These are phyloP conservation scores for Yponomeuta plumbellus DNA, from an alignment of 2,888 invertebrate species.

Conservation along the genomic window DNA sequence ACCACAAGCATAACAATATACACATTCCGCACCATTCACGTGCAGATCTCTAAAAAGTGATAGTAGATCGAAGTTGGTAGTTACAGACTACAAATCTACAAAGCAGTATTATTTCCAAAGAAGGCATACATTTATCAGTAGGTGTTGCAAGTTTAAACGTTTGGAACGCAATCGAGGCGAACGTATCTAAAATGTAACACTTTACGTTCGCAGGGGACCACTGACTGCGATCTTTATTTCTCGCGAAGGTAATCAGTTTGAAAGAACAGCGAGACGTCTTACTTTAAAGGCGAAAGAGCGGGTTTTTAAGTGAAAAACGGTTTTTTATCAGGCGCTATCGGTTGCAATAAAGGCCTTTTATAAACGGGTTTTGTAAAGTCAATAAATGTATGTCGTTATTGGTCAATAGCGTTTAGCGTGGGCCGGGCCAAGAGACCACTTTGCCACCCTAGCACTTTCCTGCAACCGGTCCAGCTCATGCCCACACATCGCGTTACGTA, in stretches of 20 bases:
- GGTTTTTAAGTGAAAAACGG: background rate
- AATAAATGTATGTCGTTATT: background rate
- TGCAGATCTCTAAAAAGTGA: too few relatives aligned
- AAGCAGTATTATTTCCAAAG: too few relatives aligned
- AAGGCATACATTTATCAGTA: background rate
- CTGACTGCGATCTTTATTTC: constrained; percentile 1
- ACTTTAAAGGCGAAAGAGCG: background rate
- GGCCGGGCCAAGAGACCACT: background rate
- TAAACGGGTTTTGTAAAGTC: background rate
- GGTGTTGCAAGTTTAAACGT: background rate
- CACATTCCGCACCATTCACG: too few relatives aligned
- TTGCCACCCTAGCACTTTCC: background rate
- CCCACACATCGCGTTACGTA: background rate
- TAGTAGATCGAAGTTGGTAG: background rate
- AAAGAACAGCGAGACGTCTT: background rate
- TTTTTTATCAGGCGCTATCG: background rate
- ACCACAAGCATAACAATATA: too few relatives aligned
- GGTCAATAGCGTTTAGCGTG: constrained; percentile 2
- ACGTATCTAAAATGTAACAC: background rate
- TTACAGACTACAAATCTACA: background rate
- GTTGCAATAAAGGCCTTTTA: background rate
- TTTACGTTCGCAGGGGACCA: background rate
- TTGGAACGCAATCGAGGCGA: background rate
- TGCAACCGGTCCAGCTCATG: background rate
- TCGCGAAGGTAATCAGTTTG: background rate